Conservation (phyloP, 2,113 vertebrate species). For the Entomyzon cyanotis region DNA sequence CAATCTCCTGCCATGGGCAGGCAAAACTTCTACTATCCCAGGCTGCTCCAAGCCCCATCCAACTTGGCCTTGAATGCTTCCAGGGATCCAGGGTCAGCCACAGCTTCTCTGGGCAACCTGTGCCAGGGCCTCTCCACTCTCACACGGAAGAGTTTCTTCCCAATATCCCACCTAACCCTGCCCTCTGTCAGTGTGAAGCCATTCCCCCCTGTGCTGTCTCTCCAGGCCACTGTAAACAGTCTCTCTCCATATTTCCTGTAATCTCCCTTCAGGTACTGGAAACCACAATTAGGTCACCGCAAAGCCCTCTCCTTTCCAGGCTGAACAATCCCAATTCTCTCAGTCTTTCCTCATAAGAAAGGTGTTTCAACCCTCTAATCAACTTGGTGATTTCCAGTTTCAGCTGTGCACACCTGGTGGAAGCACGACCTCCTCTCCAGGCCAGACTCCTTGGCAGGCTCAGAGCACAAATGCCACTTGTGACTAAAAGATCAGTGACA, state of each 20-base stretch:
- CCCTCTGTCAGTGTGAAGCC: neutral
- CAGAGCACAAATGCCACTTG: neutral
- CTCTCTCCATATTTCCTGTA: neutral
- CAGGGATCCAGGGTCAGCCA: neutral
- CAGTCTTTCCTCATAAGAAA: neutral
- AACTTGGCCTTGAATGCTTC: neutral
- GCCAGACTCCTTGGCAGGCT: neutral
- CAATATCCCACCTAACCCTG: neutral
- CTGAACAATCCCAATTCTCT: neutral
- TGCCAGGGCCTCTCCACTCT: neutral
- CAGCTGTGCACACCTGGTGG: too few species aligned
- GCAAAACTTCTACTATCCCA: neutral
- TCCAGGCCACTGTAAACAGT: neutral
- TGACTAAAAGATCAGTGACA: slow-evolving; percentile 15
- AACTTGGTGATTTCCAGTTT: neutral
- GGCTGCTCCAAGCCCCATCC: neutral
- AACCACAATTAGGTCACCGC: neutral
- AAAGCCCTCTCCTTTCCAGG: neutral
- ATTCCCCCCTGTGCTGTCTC: neutral
- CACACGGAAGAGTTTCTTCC: neutral
- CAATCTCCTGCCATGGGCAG: neutral
- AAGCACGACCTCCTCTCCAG: neutral
- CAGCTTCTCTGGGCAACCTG: neutral
- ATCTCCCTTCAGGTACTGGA: neutral
- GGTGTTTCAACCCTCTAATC: neutral